Base-by-base conservation (phyloP, 2,888 invertebrate species). In the Athripsodes cinereus region DNA sequence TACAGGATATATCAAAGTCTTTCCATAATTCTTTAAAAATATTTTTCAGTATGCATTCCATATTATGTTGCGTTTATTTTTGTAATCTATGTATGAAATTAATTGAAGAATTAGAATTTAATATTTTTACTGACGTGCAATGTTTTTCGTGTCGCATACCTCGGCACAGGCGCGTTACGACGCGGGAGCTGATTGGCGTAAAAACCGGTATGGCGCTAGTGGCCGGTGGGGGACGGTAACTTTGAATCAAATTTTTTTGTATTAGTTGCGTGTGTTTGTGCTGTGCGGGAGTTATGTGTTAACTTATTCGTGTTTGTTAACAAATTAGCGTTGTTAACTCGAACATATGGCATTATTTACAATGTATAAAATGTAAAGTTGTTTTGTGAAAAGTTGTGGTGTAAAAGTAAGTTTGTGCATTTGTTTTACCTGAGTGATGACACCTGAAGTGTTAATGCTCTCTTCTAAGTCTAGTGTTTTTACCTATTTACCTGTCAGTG, bases 211-310 rank as follows among this genome's bases (percentile, higher is more conserved):
- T 51, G 58, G 53, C 49, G 53, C 53, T 57, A 31, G 40, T 40
- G 16, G 16, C 13, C 20, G 52, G 60, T 52, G 59, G 61, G 52
- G 52, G 71, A 71, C 69, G 71, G 72, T 74, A 74, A 76, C 75
- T 74, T 74, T 72, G 73, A 75, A 71, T 71, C 70, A 70, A 70
- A 78, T 50, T 49, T 52, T 52, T 22, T 50, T 56, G 19, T 26
- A 34, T 18, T 55, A 31, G 46, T 58, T 51, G 60, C 53, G 60
- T 53, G 57, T 40, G 52, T 53, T 57, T 40, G 57, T 51, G 52
- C 49, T 54, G 53, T 40, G 50, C 47, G 57, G n/a, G 52, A 47
- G 47, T 34, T 20, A 56, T 55, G 13, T 40, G 40, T n/a, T 8
- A 40, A 16, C n/a, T 40, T 40, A 40, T 40, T 13, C 40, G 40